Conservation (phyloP, 2,113 vertebrate species). For the Choloepus hoffmanni region DNA sequence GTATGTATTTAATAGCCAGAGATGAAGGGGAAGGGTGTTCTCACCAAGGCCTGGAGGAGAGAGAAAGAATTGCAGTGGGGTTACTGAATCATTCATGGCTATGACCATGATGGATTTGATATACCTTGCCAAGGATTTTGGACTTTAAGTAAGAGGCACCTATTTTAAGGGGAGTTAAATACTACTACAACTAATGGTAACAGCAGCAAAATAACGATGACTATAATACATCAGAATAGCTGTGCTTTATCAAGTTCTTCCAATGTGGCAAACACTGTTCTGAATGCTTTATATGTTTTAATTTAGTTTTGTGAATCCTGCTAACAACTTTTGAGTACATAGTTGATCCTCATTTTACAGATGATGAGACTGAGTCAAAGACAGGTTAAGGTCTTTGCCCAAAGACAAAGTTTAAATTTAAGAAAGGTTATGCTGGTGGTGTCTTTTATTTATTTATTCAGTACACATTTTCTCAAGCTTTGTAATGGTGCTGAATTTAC, state of each 20-base stretch:
- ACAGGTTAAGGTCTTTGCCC: neutral
- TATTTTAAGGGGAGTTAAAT: neutral
- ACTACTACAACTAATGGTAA: neutral
- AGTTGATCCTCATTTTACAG: conserved; percentile 8
- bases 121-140: neutral
- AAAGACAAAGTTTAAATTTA: neutral
- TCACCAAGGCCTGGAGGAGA: neutral
- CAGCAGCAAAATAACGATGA: neutral
- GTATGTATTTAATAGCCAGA: neutral
- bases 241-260: neutral
- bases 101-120: neutral
- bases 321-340: neutral
- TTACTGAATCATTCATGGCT: neutral
- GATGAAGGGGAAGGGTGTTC: neutral
- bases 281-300: neutral
- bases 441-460: conserved; percentile 24
- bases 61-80: neutral
- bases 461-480: neutral
- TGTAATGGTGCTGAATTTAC: neutral
- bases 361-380: neutral
- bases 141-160: neutral
- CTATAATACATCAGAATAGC: neutral
- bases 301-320: neutral
- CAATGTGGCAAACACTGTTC: neutral
- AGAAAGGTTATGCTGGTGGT: neutral